These are phyloP conservation scores for Hypena proboscidalis DNA, from an alignment of 2,888 invertebrate species.

Conservation along the genomic window DNA sequence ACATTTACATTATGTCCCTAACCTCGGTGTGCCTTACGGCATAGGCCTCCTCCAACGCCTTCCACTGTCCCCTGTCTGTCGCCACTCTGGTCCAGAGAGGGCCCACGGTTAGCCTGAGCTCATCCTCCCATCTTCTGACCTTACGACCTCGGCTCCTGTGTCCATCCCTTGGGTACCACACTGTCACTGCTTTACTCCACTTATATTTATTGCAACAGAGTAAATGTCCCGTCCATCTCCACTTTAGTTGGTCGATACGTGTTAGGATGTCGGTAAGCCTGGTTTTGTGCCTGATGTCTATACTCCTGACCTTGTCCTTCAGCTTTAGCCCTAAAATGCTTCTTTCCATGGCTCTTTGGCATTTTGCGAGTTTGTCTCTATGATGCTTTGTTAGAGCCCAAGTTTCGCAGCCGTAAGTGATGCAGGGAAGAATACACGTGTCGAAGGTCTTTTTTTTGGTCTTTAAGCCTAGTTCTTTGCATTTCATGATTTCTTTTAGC, in stretches of 20 bases:
- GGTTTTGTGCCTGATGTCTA: background rate
- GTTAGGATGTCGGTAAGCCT: background rate
- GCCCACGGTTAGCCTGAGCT: no score
- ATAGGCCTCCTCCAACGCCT: no score
- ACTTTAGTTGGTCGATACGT: conserved; percentile 5
- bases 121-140: conserved; percentile 6
- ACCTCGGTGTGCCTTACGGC: no score
- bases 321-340: conserved; percentile 2
- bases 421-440: background rate
- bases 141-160: conserved; percentile 1
- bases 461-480: background rate
- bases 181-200: no score
- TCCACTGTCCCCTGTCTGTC: no score
- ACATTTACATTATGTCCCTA: no score
- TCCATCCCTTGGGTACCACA: conserved; percentile 12
- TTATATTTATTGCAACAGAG: background rate
- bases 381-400: background rate
- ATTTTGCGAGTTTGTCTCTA: background rate
- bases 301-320: background rate
- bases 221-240: conserved; percentile 11
- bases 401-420: conserved; percentile 5
- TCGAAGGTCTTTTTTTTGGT: background rate
- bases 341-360: conserved; percentile 2
- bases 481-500: background rate
- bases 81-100: no score